Evolutionary conservation across 2,797 vertebrate species (phyloP), one percentile per base, ranked within the genome.

Genomic region (Brachyrhaphis roseni): DNA sequence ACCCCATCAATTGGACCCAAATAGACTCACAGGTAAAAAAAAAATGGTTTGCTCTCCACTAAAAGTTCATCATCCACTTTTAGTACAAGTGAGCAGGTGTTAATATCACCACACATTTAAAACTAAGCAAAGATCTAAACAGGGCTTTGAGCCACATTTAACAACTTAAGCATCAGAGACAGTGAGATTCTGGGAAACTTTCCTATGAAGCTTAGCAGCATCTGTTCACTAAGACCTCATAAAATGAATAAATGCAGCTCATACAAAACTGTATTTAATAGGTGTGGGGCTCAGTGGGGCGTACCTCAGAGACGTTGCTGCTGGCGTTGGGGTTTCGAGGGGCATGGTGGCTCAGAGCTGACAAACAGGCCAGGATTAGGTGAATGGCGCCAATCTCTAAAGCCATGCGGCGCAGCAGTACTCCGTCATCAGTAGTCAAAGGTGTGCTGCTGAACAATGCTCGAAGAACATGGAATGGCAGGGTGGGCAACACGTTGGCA

Each of bases 301-400:
- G 11, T 87, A 99, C 98, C 97, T 99, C 98, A 5, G 96, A 91
- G 73, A 97, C 97, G 85, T 85, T 98, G 90, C 95, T 90, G 82
- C 80, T 96, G 2, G 97, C 95, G 66, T 93, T 98, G 90, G 98
- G 97, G 82, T 98, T 97, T 72, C 98, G 95, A 0, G 98, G 98
- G 0, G 98, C 98, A 0, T 99, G 98, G 88, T 99, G 98, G 90
- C 98, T 99, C 55, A 99, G 96, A 59, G 98, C 98, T 2, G 98
- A 99, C 31, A 99, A 94, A 79, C 98, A 99, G 77, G 98, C 98
- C 84, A 99, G 95, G 89, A 99, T 98, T 18, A 99, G 97, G 88
- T 99, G 98, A 71, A 99, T 94, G 23, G 98, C 98, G 0, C 98
- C 98, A 1, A 99, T 99, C 94, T 99, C 98, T 82, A 99, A 93